These are phyloP conservation scores for Hippocampus comes DNA, from an alignment of 2,113 vertebrate genomes.

Conservation along the genomic window DNA sequence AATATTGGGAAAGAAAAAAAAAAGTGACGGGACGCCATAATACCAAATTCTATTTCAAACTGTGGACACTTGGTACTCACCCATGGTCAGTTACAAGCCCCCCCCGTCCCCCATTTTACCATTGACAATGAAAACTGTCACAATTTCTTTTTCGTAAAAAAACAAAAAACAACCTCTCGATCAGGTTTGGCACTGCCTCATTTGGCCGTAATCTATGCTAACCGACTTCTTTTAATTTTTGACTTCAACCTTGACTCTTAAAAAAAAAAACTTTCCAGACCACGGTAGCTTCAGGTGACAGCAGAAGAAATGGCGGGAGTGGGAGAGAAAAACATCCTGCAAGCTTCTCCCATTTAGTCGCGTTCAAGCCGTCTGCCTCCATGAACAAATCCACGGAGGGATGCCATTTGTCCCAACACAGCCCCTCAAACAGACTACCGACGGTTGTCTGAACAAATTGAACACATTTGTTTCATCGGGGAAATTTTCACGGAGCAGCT, in stretches of 20 bases:
- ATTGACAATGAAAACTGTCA: background rate
- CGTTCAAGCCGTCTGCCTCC: conserved; percentile 53
- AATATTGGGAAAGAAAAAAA: conserved; percentile 7
- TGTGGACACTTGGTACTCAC: conserved; percentile 5
- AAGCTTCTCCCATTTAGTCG: conserved; percentile 10
- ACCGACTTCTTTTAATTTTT: background rate
- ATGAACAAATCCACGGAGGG: conserved; percentile 47
- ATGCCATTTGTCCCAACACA: conserved; percentile 54
- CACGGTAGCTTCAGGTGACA: background rate
- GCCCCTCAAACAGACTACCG: conserved; percentile 45
- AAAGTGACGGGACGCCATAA: conserved; percentile 32
- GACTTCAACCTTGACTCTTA: conserved; percentile 8
- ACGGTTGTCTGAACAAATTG: conserved; percentile 66
- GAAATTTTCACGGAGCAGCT: conserved; percentile 62
- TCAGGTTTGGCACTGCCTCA: too few species aligned
- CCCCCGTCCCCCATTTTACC: background rate
- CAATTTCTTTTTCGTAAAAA: background rate
- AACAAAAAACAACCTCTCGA: too few species aligned
- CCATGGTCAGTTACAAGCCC: background rate
- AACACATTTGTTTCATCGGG: conserved; percentile 57
- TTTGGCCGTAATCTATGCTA: too few species aligned
- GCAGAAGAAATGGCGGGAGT: conserved; percentile 12
- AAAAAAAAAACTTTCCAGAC: conserved; percentile 21
- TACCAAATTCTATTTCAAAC: conserved; percentile 40
- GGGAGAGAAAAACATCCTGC: conserved; percentile 14